Base-by-base conservation (phyloP, 2,113 vertebrate species). In the Seriola quinqueradiata region DNA sequence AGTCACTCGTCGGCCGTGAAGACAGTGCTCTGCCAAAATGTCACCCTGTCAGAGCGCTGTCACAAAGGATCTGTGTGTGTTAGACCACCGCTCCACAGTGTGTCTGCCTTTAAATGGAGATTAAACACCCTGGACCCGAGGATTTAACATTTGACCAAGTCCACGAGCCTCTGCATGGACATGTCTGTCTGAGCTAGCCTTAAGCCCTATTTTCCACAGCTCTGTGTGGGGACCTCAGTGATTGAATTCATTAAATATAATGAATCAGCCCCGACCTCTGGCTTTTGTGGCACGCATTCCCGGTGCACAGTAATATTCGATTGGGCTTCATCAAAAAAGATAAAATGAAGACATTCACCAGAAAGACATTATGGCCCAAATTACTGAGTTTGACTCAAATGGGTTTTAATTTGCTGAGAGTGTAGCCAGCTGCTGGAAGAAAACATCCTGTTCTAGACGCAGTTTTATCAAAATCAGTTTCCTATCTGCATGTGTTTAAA, bases 1-100 rank as follows among this genome's bases (percentile, higher is more conserved):
- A 80, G 81, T 81, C 50, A 69, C 63, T 32, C 2, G 4, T 36
- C 23, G 28, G 32, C 46, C 40, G 52, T 61, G 65, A 54, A 36
- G 70, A n/a, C 28, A 21, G 28, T 2, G 3, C 44, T 58, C 40
- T 63, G 77, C 52, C 42, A 50, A 61, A 87, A 77, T 77, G 85
- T 84, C 85, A 83, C 66, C 71, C 72, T 72, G 70, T 81, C 70
- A 82, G 65, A 55, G 42, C 0, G 3, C 50, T 76, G 75, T 79
- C 70, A 75, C 65, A 52, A 44, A 84, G 52, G 71, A 75, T 76
- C 67, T 66, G 23, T 46, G 23, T 28, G 38, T 69, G 67, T 79
- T 60, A 46, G 63, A 74, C 36, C 64, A 25, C 58, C 14, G 58
- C 60, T 63, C 8, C 52, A 71, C 38, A 74, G 44, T 69, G 25